Base-by-base conservation (phyloP, 1,140 invertebrate species). In the Carposina sasakii region DNA sequence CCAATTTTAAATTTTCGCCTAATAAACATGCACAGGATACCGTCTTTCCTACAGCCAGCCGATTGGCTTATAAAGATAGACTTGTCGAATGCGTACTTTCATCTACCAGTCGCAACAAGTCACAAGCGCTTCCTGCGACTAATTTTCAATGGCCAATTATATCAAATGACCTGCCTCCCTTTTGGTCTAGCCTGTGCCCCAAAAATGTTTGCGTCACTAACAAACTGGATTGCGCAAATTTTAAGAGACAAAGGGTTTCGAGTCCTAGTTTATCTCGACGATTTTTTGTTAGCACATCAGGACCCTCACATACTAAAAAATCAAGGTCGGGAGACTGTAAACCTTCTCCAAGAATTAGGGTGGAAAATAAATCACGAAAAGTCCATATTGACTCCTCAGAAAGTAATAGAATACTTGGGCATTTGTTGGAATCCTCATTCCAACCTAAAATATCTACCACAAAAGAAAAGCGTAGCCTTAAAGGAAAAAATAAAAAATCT, bases 51-150 rank as follows among this genome's bases (percentile, higher is more conserved):
- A 1, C 61, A 72, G 26, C 33, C 46, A 15, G 21, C 36, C 10
- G 54, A 36, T 16, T 36, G 33, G 33, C 19, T 36, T 10, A 9
- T 36, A 10, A 36, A 36, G 19, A 36, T 36, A 36, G 33, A 36
- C 19, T 36, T 36, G n/a, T 36, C 33, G 9, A 36, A 36, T 16
- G 33, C 33, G 15, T 57, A 79, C 50, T 88, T 88, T 60, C 60
- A 86, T 46, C 24, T 57, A 13, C 12, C 55, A 15, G 55, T 60
- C 17, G 41, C 45, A n/a, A n/a, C 39, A 33, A 21, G 30, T 13
- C 53, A 59, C 40, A 42, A 46, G 23, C 23, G 54, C 22, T 59
- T 54, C 31, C 34, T 60, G 13, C 40, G 55, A 9, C 24, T 50
- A 17, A 31, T 46, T 9, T 47, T 57, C 33, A 36, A 36, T 9